phyloP scores from a whole-genome alignment of 2,888 invertebrate species.

The Scelioninae gen. 1 region DNA sequence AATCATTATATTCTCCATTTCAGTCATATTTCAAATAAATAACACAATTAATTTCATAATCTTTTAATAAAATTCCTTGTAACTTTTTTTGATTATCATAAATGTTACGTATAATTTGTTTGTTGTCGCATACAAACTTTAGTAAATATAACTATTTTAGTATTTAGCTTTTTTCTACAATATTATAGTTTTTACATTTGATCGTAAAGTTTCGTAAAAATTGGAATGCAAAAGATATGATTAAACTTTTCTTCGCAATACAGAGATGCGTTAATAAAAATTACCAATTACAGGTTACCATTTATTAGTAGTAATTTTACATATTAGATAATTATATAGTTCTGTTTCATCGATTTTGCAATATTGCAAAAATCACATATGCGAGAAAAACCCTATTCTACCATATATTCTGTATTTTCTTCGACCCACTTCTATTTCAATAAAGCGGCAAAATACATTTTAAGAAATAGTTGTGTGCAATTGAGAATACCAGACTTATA shows the following conservation, averaged over 20 bases:
- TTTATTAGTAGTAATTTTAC: slow-evolving; percentile 11
- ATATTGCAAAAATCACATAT: slow-evolving; percentile 11
- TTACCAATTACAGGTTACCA: slow-evolving; percentile 10
- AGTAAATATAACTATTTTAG: no score
- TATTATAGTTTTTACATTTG: background rate
- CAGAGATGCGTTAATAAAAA: slow-evolving; percentile 5
- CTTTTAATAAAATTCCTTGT: no score
- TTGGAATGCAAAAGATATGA: background rate
- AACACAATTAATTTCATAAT: no score
- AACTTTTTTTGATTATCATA: no score
- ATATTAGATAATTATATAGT: background rate
- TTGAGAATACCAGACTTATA: slow-evolving; percentile 7
- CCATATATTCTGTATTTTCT: background rate
- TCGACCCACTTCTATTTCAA: slow-evolving; percentile 9
- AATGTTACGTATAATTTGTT: no score
- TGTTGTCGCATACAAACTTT: no score
- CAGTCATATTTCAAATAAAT: no score
- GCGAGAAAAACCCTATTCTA: background rate
- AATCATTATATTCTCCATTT: no score
- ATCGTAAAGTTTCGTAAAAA: background rate
- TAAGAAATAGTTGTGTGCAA: slow-evolving; percentile 4
- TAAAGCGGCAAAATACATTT: slow-evolving; percentile 20
- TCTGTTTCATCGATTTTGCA: slow-evolving; percentile 15
- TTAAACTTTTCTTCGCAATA: background rate
- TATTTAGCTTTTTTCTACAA: background rate